Base-by-base conservation (phyloP, 2,888 invertebrate species). In the Torymus auratus region DNA sequence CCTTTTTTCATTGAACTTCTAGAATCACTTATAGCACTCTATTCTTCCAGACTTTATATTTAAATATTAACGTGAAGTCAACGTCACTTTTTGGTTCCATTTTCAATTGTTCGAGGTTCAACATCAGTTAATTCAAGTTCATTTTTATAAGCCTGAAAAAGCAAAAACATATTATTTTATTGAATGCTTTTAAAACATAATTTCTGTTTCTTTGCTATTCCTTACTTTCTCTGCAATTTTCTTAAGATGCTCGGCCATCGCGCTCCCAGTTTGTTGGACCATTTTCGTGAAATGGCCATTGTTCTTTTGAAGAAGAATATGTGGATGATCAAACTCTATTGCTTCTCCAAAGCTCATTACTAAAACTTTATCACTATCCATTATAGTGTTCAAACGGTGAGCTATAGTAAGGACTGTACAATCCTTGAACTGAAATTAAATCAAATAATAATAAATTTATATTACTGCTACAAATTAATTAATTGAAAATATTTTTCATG, bases 351-450 rank as follows among this genome's bases (percentile, higher is more conserved):
- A 93, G 88, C 96, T 96, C 94, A 98, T 95, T 0, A 97, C 97
- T 88, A 98, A 92, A 20, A 97, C 95, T 83, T 95, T 94, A 91
- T 97, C 96, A 0, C 96, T 96, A 91, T 98, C 97, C 96, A 98
- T 97, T 83, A 98, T 96, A 1, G 98, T 98, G 89, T 97, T 95
- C 52, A 98, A 92, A 65, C 98, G 93, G 90, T 98, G 98, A 0
- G 98, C 98, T 60, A 98, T 96, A 0, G 97, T 98, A 64, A 98
- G 91, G 7, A 98, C 97, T 0, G 97, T 97, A 90, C 96, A 97
- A 28, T 95, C 91, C 13, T 86, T 85, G 86, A 93, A 93, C 86
- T 96, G 10, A 7, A 74, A 77, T 20, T 12, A 15, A 17, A 61
- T 41, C 7, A 1, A 41, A 41, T 41, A 41, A 5, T 7, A 41